A percentile compares a stretch with the other conserved stretches of the same genome.
Evolutionary conservation across 2,888 invertebrate genomes (phyloP).

Genomic region (Pomacea canaliculata): DNA sequence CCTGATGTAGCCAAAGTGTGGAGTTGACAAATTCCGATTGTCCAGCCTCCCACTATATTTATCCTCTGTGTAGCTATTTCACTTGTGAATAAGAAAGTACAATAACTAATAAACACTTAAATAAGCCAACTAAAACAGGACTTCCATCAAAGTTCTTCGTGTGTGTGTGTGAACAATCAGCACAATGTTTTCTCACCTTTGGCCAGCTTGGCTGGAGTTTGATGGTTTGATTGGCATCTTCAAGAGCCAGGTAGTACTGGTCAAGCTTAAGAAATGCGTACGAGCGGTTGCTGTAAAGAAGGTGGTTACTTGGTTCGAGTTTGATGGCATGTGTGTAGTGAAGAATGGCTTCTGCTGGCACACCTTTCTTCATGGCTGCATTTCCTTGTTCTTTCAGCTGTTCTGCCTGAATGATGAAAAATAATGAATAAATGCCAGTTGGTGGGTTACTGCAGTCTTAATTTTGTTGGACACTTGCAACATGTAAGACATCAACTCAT

Average conservation of each 20-base stretch:
- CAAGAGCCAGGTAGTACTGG: slow-evolving; percentile 81
- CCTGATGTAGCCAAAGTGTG: too few relatives aligned
- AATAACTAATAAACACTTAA: too few relatives aligned
- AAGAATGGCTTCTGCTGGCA: slow-evolving; percentile 82
- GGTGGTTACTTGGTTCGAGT: slow-evolving; percentile 79
- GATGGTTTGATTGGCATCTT: slow-evolving; percentile 84
- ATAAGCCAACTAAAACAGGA: too few relatives aligned
- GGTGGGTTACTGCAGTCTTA: too few relatives aligned
- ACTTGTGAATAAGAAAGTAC: too few relatives aligned
- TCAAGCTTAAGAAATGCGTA: slow-evolving; percentile 83
- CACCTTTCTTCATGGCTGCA: slow-evolving; percentile 80
- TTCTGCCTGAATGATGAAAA: slow-evolving; percentile 69
- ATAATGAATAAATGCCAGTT: not conserved
- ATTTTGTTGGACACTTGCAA: too few relatives aligned
- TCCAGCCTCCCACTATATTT: too few relatives aligned
- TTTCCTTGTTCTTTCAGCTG: slow-evolving; percentile 82
- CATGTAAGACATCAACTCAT: too few relatives aligned
- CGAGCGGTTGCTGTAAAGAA: slow-evolving; percentile 84
- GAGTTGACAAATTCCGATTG: too few relatives aligned
- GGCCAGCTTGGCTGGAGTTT: slow-evolving; percentile 83
- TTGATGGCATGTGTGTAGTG: slow-evolving; percentile 86
- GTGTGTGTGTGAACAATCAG: too few relatives aligned
- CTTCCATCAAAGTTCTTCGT: too few relatives aligned
- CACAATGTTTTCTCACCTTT: slow-evolving; percentile 74
- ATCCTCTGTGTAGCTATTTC: too few relatives aligned